Percentiles rank a stretch among this genome's conserved stretches.
Conservation (phyloP, 1,140 invertebrate species). For the Caenorhabditis latens region DNA sequence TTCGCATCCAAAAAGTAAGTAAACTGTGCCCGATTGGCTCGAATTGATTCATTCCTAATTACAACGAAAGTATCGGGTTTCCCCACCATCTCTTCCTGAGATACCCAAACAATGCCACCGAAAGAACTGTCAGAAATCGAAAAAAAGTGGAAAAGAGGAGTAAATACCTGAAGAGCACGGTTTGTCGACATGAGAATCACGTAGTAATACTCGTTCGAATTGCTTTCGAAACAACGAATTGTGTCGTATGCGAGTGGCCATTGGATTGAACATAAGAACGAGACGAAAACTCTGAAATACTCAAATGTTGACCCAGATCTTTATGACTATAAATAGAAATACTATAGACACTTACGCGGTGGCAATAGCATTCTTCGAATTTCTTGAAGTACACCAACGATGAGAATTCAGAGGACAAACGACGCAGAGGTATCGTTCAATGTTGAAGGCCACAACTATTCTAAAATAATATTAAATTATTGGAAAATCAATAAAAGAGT, state of each 20-base stretch:
- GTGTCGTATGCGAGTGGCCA: constrained; percentile 75
- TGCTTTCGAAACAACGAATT: constrained; percentile 57
- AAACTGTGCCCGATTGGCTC: neutral
- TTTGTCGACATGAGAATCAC: constrained; percentile 59
- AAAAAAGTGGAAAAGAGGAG: constrained; percentile 4
- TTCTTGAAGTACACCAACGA: constrained; percentile 72
- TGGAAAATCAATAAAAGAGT: neutral
- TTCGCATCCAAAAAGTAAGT: constrained; percentile 18
- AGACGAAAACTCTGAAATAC: constrained; percentile 68
- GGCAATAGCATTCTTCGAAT: constrained; percentile 68
- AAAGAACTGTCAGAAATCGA: neutral
- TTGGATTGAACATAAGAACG: constrained; percentile 74
- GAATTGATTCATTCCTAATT: constrained; percentile 9
- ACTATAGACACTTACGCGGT: constrained; percentile 50
- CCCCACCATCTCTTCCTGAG: neutral
- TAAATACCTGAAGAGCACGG: constrained; percentile 56
- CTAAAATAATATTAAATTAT: constrained; percentile 62
- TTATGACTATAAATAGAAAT: constrained; percentile 32
- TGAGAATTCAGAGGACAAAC: constrained; percentile 74
- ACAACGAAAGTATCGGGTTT: constrained; percentile 29
- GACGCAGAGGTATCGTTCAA: constrained; percentile 76
- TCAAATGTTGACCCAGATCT: constrained; percentile 19
- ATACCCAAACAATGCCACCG: constrained; percentile 18
- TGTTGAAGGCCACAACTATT: constrained; percentile 77
- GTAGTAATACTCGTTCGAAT: constrained; percentile 59